Base-by-base conservation (phyloP, 2,888 invertebrate genomes). In the Miltochrista miniata region DNA sequence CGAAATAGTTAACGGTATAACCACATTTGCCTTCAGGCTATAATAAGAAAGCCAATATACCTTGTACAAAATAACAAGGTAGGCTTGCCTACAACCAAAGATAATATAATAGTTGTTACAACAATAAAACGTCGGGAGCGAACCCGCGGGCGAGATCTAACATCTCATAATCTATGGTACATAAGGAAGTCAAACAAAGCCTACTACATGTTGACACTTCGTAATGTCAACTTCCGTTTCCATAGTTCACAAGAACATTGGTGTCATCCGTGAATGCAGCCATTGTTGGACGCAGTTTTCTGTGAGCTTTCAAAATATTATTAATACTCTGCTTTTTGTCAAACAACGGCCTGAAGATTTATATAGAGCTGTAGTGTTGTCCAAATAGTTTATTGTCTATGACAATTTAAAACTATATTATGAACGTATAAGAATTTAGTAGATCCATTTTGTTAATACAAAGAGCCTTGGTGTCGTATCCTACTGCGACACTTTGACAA, bases 161-260 rank as follows among this genome's bases (percentile, higher is more conserved):
- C 11, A 42, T 40, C 29, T 56, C 56, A 59, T 56, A 56, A 68
- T 68, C 69, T 68, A 51, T 57, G 56, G 48, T 51, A 54, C 45
- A 58, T 51, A 51, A 70, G 64, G 66, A 71, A 71, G 61, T 63
- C 51, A 69, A 72, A 76, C 74, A 80, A 79, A 66, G 69, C 59
- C 46, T 61, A 64, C 61, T 54, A 36, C 49, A 68, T 73, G 76
- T 79, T 74, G 70, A 73, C 68, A 68, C 74, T 78, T 71, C 72
- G 59, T 63, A 80, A 76, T 76, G 79, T 79, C 76, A 78, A 84
- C 85, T 84, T 85, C 85, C 84, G 83, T 77, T 81, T 75, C 67
- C 61, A 67, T 72, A 62, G 61, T 62, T 62, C 59, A 68, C 57
- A 69, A 72, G 64, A 68, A 66, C 64, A 58, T 51, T 53, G 52